Evolutionary conservation across 2,888 invertebrate species (phyloP), one percentile per base, ranked within the genome.

Genomic region (Ochlodes sylvanus): DNA sequence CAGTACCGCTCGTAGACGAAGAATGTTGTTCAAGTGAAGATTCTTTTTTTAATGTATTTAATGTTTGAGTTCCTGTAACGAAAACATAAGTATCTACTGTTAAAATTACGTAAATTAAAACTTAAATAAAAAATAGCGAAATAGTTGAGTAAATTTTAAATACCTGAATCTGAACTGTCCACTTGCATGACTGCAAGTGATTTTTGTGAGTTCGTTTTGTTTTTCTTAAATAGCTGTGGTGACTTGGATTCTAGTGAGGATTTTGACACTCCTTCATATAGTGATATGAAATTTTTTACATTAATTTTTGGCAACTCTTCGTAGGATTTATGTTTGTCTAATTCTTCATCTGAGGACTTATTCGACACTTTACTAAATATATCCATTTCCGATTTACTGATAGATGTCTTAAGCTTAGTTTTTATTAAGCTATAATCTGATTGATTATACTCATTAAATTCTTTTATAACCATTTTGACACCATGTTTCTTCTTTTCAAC

Each of bases 331-430:
- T 92, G 83, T 80, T 88, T 90, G 60, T 91, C 88, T 56, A 90
- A 78, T 65, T 85, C 82, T 58, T 86, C 84, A 38, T 86, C 82
- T 44, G 74, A 71, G 14, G 75, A 60, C 65, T 79, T 79, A 62
- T 71, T 77, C 63, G 81, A 73, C n/a, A 80, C 72, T 82, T 90
- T 93, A 67, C 81, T 92, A 63, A 92, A 93, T 74, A 93, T 89
- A 68, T 93, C 93, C 92, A 90, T 91, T 82, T 93, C 93, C 21
- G 93, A 93, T 78, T 87, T 92, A 72, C 93, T 93, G n/a, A 89
- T 85, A 12, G 87, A 87, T 58, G 83, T 83, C 75, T 84, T 89
- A 6, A 83, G 79, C n/a, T 78, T 77, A 47, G 64, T 73, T 32
- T 74, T 75, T 64, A 76, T 77, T 38, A 76, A 75, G 62, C 76